phyloP scores from a whole-genome alignment of 1,140 invertebrate genomes.

The Zaprionus africanus region DNA sequence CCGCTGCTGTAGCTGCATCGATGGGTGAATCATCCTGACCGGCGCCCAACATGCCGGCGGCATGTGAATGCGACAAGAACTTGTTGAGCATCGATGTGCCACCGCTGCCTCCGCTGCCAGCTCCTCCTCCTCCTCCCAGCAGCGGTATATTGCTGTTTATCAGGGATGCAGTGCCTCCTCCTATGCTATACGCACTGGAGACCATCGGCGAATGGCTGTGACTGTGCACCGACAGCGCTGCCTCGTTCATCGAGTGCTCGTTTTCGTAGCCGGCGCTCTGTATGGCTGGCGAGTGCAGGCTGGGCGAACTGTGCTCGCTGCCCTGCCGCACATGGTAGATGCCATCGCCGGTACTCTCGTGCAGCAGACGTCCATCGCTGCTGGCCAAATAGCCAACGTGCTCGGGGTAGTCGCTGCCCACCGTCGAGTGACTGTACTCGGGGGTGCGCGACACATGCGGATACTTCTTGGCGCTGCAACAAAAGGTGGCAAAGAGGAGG shows the following conservation, averaged over 20 bases:
- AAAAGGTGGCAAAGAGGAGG: neutral
- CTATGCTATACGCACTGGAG: slow-evolving; percentile 64
- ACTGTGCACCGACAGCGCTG: slow-evolving; percentile 63
- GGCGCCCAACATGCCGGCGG: slow-evolving; percentile 50
- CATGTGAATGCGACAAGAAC: slow-evolving; percentile 79
- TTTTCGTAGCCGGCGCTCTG: slow-evolving; percentile 72
- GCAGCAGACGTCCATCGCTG: slow-evolving; percentile 64
- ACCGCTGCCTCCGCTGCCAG: slow-evolving; percentile 47
- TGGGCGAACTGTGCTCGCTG: slow-evolving; percentile 80
- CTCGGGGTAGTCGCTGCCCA: slow-evolving; percentile 72
- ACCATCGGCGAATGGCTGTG: slow-evolving; percentile 72
- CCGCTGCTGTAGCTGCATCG: slow-evolving; percentile 26
- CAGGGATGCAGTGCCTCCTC: slow-evolving; percentile 57
- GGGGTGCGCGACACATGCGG: slow-evolving; percentile 67
- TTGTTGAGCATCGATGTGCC: slow-evolving; percentile 74
- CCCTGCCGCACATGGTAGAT: slow-evolving; percentile 78
- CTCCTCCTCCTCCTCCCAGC: slow-evolving; percentile 54
- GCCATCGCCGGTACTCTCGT: slow-evolving; percentile 64
- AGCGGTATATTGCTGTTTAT: slow-evolving; percentile 75
- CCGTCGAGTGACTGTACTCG: slow-evolving; percentile 74
- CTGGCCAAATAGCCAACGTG: slow-evolving; percentile 56
- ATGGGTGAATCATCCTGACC: slow-evolving; percentile 54
- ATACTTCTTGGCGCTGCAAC: slow-evolving; percentile 73
- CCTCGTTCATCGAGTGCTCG: slow-evolving; percentile 66
- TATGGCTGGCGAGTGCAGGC: slow-evolving; percentile 79